Evolutionary conservation across 23 tunicate species (phyloP).

Genomic region (Botrylloides violaceus): DNA sequence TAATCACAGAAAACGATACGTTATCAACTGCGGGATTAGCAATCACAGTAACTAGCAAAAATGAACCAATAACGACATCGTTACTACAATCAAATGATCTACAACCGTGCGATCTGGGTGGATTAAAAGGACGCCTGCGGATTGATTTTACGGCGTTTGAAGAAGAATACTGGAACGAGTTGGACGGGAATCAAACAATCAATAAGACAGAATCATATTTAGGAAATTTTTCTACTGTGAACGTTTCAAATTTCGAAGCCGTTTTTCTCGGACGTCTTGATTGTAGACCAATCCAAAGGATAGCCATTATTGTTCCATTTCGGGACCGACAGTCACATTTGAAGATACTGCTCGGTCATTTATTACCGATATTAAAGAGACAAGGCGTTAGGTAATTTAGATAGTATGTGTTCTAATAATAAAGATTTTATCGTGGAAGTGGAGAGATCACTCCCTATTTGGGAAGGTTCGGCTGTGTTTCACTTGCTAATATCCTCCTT

Average conservation of each 20-base stretch:
- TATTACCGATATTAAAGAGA: constrained; percentile 46
- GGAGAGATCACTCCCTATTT: no score
- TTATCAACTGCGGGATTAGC: no score
- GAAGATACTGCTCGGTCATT: constrained; percentile 28
- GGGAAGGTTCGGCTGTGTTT: no score
- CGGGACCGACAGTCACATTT: constrained; percentile 51
- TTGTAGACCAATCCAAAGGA: constrained; percentile 8
- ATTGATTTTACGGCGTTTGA: not conserved
- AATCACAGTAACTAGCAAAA: no score
- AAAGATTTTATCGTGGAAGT: no score
- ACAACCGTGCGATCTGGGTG: not conserved
- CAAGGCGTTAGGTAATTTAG: constrained; percentile 47
- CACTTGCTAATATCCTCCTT: no score
- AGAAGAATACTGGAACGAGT: no score
- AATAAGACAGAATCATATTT: not conserved
- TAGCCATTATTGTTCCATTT: constrained; percentile 69
- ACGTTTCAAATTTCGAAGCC: not conserved
- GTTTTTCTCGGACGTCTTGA: not conserved
- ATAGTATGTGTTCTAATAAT: no score
- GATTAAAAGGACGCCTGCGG: not conserved
- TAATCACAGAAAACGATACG: no score
- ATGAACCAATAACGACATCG: no score
- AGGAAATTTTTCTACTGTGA: not conserved
- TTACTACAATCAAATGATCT: no score
- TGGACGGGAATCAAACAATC: not conserved